These are phyloP conservation scores for Drosophila nigricruria DNA, from an alignment of 2,888 invertebrate species.

Conservation along the genomic window DNA sequence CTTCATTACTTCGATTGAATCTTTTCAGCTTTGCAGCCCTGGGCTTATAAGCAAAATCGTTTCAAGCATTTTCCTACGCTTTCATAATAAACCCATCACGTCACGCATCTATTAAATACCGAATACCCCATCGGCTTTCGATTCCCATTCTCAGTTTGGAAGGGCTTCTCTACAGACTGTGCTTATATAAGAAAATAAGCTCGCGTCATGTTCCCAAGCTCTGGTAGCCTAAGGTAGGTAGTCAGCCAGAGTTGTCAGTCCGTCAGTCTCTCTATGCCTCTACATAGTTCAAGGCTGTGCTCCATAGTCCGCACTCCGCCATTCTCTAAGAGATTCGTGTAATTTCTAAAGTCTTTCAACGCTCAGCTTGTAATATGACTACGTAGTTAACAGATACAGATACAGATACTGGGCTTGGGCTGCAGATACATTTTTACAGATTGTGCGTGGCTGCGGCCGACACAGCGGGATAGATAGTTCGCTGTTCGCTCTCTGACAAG, in stretches of 20 bases:
- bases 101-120: constrained; percentile 9
- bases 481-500: constrained; percentile 13
- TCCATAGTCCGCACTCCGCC: neutral
- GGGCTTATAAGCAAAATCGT: neutral
- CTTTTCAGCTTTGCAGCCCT: neutral
- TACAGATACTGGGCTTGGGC: constrained; percentile 12
- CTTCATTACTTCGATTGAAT: neutral
- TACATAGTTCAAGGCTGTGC: constrained; percentile 54
- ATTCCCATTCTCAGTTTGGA: constrained; percentile 15
- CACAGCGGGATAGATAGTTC: constrained; percentile 50
- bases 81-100: constrained; percentile 15
- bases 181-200: constrained; percentile 34
- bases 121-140: constrained; percentile 11
- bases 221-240: constrained; percentile 8
- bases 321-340: constrained; percentile 12
- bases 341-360: constrained; percentile 33
- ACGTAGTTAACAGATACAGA: constrained; percentile 40
- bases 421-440: constrained; percentile 47
- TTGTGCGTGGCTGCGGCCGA: constrained; percentile 33
- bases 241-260: neutral
- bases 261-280: neutral
- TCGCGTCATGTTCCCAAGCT: constrained; percentile 58
- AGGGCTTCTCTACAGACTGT: constrained; percentile 15
- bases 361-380: constrained; percentile 37
- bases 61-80: neutral